phyloP scores from a whole-genome alignment of 92 coral and sea anemone species.

The Virgularia gustaviana region DNA sequence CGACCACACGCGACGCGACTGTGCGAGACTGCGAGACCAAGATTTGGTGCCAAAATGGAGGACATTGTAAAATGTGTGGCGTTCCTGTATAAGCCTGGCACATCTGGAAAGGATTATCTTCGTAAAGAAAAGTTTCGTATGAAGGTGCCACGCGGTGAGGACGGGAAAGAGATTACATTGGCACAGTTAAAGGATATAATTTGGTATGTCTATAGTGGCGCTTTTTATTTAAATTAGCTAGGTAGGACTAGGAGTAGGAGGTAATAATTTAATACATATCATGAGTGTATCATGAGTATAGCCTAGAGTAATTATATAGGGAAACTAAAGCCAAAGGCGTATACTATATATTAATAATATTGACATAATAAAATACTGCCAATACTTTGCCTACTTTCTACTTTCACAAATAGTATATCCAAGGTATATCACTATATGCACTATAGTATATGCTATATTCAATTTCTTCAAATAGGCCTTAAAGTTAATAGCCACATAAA shows the following conservation, averaged over 20 bases:
- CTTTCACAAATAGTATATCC: too few species aligned
- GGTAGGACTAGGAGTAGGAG: too few species aligned
- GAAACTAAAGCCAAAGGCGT: too few species aligned
- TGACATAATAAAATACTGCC: background rate
- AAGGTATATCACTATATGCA: too few species aligned
- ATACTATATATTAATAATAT: background rate
- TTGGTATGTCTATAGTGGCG: conserved; percentile 21
- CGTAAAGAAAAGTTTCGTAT: conserved; percentile 15
- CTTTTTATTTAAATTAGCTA: conserved; percentile 4
- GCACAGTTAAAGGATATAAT: conserved; percentile 22
- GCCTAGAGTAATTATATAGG: too few species aligned
- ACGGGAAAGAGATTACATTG: background rate
- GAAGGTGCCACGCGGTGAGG: conserved; percentile 5
- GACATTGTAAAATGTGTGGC: conserved; percentile 3
- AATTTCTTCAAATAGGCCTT: background rate
- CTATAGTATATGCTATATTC: background rate
- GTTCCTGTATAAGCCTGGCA: conserved; percentile 4
- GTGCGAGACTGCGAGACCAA: background rate
- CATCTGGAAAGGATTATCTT: conserved; percentile 7
- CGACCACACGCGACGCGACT: background rate
- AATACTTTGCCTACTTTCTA: too few species aligned
- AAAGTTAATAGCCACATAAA: too few species aligned
- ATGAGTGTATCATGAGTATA: too few species aligned
- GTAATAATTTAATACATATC: too few species aligned
- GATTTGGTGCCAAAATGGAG: background rate